These are phyloP conservation scores for Zaprionus gabonicus DNA, from an alignment of 1,140 invertebrate genomes.

Conservation along the genomic window DNA sequence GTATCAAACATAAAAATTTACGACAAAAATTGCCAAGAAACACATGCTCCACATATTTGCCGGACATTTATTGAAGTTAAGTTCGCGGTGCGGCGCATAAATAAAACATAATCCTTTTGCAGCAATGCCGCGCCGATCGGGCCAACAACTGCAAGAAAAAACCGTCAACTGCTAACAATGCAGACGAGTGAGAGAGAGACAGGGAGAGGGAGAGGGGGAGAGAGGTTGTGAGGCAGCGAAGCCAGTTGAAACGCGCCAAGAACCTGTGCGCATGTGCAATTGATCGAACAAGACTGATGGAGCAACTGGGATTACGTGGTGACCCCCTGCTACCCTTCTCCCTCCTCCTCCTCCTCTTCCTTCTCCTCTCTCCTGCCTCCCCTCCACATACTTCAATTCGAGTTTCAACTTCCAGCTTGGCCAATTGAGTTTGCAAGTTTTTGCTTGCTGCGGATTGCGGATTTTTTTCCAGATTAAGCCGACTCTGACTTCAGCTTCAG, in stretches of 20 bases:
- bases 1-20: constrained; percentile 81
- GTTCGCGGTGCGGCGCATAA: constrained; percentile 80
- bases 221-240: not conserved
- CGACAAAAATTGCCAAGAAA: constrained; percentile 83
- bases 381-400: constrained; percentile 10
- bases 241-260: constrained; percentile 36
- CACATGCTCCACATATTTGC: constrained; percentile 85
- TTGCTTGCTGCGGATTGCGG: constrained; percentile 59
- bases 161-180: constrained; percentile 66
- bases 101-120: constrained; percentile 84
- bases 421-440: constrained; percentile 83
- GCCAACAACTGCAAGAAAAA: constrained; percentile 31
- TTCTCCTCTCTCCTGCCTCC: not conserved
- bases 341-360: not conserved
- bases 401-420: constrained; percentile 28
- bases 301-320: constrained; percentile 81
- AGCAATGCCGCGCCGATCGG: constrained; percentile 38
- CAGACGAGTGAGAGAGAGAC: not conserved
- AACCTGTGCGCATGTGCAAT: constrained; percentile 82
- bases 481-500: constrained; percentile 12
- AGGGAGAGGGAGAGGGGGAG: constrained; percentile 11
- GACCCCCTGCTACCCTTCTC: constrained; percentile 8
- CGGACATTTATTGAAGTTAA: constrained; percentile 85
- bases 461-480: constrained; percentile 72
- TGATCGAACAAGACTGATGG: constrained; percentile 84